Evolutionary conservation across 2,113 vertebrate species (phyloP).

Genomic region (Petroica traversi): DNA sequence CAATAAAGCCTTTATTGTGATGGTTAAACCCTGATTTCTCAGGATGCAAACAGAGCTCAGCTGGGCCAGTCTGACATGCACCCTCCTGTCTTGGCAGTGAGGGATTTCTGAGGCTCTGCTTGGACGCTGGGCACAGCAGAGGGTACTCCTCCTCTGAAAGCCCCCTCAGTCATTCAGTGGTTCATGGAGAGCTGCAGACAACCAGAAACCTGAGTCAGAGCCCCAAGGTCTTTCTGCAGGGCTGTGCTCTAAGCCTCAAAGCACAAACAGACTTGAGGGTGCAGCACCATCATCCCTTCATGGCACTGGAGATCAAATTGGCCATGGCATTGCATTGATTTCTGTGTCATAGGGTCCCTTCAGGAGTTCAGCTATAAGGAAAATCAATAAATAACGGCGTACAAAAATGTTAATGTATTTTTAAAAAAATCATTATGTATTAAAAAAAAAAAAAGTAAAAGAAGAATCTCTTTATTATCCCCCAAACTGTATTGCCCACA

Average conservation of each 20-base stretch:
- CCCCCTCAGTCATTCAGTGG: not conserved
- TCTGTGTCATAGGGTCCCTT: not conserved
- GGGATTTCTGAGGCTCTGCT: not conserved
- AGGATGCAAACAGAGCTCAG: not conserved
- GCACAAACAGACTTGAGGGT: not conserved
- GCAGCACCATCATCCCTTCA: not conserved
- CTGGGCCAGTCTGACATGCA: not conserved
- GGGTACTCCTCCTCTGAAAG: not conserved
- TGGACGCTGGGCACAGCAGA: not conserved
- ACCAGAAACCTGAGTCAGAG: not conserved
- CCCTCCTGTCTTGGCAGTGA: not conserved
- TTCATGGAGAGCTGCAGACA: not conserved
- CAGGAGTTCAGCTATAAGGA: not conserved
- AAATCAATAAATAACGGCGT: conserved; percentile 60
- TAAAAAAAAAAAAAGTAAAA: not conserved
- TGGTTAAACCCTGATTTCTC: not conserved
- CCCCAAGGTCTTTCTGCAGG: not conserved
- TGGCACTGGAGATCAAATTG: not conserved
- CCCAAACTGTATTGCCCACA: not conserved
- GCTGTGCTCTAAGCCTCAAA: not conserved
- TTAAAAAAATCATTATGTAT: not conserved
- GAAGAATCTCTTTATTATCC: not conserved
- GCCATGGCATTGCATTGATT: not conserved
- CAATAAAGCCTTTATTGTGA: not conserved
- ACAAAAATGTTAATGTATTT: conserved; percentile 41